Evolutionary conservation across 2,888 invertebrate genomes (phyloP), one percentile per base, ranked within the genome.

Genomic region (Altica lythri): DNA sequence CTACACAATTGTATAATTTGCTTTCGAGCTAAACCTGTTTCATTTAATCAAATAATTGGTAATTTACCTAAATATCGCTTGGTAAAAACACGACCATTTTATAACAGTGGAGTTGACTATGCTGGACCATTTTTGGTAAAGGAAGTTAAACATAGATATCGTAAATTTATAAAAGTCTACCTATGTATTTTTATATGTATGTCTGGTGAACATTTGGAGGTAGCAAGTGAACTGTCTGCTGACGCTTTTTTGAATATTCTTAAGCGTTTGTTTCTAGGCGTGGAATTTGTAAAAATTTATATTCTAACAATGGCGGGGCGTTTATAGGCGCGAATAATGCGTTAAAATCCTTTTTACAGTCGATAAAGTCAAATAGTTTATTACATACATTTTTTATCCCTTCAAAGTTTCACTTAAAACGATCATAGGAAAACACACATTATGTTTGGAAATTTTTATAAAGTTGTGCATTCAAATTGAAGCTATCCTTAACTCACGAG

Each of bases 401-500:
- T 5, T 30, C 45, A 4, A 55, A 57, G 10, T n/a, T 22, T 8
- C 57, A 60, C 17, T 49, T 55, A 22, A 38, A 49, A 14, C 25
- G 44, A 18, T 66, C 2, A 44, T 68, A 8, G 64, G 67, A 2
- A 49, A 59, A 17, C 8, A 35, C 10, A 42, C 27, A 12, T 37
- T 68, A 4, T 64, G 61, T 4, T 63, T 58, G 42, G 64, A 68
- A 47, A 63, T 71, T 35, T 57, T 70, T 22, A 27, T 37, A 12
- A 69, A 67, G 0, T 13, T 66, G 1, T 17, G 61, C 2, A 49
- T 44, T 8, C 61, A 66, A 47, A 61, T 68, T 19, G 65, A 67
- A 50, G 63, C 65, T 1, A 44, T 58, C n/a, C 40, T 68, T 6
- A 70, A 71, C 57, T 68, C 64, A 5, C 35, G 68, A 22, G 68